Evolutionary conservation across 2,797 vertebrate species (phyloP), one percentile per base, ranked within the genome.

Genomic region (Xenopus petersii): DNA sequence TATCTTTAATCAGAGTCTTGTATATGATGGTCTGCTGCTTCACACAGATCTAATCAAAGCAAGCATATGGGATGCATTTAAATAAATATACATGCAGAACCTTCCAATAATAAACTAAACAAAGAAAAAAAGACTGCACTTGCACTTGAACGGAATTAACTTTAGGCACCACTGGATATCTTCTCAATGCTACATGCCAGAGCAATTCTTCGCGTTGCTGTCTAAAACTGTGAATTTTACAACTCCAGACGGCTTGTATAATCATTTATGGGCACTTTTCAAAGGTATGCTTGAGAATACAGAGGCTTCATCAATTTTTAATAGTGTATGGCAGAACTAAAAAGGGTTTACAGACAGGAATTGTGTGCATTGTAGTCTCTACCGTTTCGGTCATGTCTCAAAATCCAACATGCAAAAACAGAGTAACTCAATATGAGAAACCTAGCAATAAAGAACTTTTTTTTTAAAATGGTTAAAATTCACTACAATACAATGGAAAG

Each of bases 121-220:
- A 74, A 66, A 12, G 8, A 73, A 71, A 74, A 56, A 77, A 72
- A 77, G 67, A 81, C 83, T 82, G 82, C 79, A 80, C 70, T 82
- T 82, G 82, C 79, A 80, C 70, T 82, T 68, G 70, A 84, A 84
- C 76, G 84, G 81, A 82, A 84, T 84, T 82, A 83, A 79, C 80
- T 83, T 79, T 61, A 80, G 79, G 67, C 75, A 79, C 62, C 81
- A 73, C 63, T 71, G 71, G 64, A 74, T 61, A 75, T 77, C 72
- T 79, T 75, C 64, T 70, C 72, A 24, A 66, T 24, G 61, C 64
- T 71, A 49, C 60, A 60, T 83, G 75, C 80, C 77, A 82, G 79
- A 82, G 73, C 0, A 17, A 54, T 51, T 67, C 63, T 70, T 69
- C 62, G 61, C 48, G 66, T 60, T 79, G 61, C 67, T 74, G 66